These are phyloP conservation scores for Aviceda subcristata DNA, from an alignment of 2,113 vertebrate species.

Conservation along the genomic window DNA sequence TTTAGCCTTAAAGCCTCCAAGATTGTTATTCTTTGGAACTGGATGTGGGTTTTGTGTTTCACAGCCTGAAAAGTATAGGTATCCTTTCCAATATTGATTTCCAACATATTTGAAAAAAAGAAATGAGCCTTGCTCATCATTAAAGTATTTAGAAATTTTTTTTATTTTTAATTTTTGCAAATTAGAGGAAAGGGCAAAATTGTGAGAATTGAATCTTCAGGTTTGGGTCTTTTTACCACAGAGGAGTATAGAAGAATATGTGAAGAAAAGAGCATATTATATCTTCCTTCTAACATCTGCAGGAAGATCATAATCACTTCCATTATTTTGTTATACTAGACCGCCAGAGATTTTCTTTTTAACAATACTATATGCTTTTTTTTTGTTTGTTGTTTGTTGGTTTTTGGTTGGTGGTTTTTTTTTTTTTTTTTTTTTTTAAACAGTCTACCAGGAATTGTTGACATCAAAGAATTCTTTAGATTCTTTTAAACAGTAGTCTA, in stretches of 20 bases:
- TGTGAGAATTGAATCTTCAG: background rate
- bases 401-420: too few species aligned
- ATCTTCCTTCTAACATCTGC: background rate
- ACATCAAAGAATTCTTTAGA: background rate
- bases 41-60: background rate
- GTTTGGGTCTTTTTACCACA: background rate
- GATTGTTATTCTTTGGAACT: background rate
- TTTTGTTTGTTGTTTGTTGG: too few species aligned
- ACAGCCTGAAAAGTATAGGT: background rate
- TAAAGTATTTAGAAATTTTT: background rate
- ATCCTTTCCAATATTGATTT: background rate
- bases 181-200: background rate
- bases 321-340: background rate
- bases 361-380: background rate
- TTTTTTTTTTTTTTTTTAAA: background rate
- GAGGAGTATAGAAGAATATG: background rate
- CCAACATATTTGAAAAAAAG: too few species aligned
- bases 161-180: background rate
- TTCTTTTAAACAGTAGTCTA: background rate
- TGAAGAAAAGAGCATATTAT: background rate
- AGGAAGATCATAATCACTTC: background rate
- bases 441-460: background rate
- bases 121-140: background rate
- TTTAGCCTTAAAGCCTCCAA: background rate
- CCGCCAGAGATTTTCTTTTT: background rate